A percentile compares a stretch with the other conserved stretches of the same genome.
Conservation (phyloP, 2,888 invertebrate genomes). For the Catocala nupta region DNA sequence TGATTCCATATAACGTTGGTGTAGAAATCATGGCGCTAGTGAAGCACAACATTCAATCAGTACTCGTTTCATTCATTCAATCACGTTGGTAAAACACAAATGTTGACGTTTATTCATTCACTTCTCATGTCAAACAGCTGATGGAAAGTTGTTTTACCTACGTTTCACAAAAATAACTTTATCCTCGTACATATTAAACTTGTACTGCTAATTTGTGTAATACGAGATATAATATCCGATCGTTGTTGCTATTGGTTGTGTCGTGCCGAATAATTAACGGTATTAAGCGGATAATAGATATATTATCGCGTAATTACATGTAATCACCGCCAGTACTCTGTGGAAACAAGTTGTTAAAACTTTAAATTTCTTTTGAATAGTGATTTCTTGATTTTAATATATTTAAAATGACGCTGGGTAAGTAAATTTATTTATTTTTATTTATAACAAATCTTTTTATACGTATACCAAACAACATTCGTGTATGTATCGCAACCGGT, state of each 20-base stretch:
- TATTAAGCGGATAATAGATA: constrained; percentile 32
- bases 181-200: neutral
- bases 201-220: neutral
- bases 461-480: neutral
- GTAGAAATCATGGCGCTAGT: constrained; percentile 21
- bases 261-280: constrained; percentile 17
- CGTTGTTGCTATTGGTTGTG: constrained; percentile 9
- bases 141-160: constrained; percentile 23
- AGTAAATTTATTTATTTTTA: constrained; percentile 34
- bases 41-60: neutral
- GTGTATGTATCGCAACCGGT: neutral
- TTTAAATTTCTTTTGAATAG: constrained; percentile 28
- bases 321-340: constrained; percentile 12
- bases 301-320: constrained; percentile 38
- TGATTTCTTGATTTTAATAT: constrained; percentile 14
- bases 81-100: too few relatives aligned
- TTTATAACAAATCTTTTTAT: neutral
- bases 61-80: constrained; percentile 10
- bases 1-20: neutral
- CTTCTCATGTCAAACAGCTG: constrained; percentile 48
- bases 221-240: neutral
- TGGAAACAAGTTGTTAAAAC: constrained; percentile 29
- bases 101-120: constrained; percentile 8
- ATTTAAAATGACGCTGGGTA: constrained; percentile 52
- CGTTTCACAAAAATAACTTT: neutral